Base-by-base conservation (phyloP, 1,140 invertebrate genomes). In the Atopsyche davidsoni region DNA sequence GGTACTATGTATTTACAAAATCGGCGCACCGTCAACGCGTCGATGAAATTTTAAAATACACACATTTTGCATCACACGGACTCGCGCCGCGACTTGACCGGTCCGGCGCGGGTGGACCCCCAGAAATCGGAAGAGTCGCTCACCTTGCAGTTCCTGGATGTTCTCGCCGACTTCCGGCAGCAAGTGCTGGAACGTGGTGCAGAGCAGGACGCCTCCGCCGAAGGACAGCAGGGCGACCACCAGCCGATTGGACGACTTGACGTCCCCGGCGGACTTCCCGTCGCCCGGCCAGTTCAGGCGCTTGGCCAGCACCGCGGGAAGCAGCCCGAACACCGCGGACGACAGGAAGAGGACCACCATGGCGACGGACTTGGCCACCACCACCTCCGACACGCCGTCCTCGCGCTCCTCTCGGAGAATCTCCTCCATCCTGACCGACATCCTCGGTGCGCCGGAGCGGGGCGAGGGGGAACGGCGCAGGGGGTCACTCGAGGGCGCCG, bases 131-230 rank as follows among this genome's bases (percentile, higher is more conserved):
- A 22, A 22, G 6, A 21, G n/a, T 11, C 13, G 55, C 65, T 67
- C 62, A 63, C 70, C 67, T 59, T 80, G 72, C 17, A 87, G 63
- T 22, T 71, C 58, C 23, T 79, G 66, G 11, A 86, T 74, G 14
- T 77, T 78, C 62, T 88, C 86, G 46, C 79, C 76, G 0, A 93
- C 86, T 72, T 96, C 93, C 1, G 92, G 92, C 23, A 96, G 68
- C 43, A 97, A 69, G 66, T 97, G 92, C 38, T 93, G 70, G 58
- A 96, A 91, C 0, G 88, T 92, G 1, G 92, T 96, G 34, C 85
- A 85, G 47, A 97, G 75, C 10, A 97, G 76, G 2, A 96, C 90
- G 1, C 94, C 93, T 2, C 90, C 93, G 2, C 92, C 92, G 58
- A 95, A 89, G 55, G 88, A 88, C 19, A 92, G 72, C 4, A 93